These are phyloP conservation scores for Epiblema foenella DNA, from an alignment of 2,888 invertebrate species.

Conservation along the genomic window DNA sequence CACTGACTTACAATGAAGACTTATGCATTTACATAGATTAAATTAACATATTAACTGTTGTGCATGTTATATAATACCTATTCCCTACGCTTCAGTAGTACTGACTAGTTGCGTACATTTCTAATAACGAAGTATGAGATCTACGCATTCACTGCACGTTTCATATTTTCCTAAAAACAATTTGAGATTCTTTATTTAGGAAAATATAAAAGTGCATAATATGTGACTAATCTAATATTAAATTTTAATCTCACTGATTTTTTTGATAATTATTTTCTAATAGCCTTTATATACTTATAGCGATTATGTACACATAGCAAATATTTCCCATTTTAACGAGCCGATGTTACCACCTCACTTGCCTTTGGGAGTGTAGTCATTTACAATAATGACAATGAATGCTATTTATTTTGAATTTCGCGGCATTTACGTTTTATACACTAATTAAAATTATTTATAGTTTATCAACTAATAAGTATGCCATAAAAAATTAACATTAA, in stretches of 20 bases:
- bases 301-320: constrained; percentile 76
- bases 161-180: constrained; percentile 59
- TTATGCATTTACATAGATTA: constrained; percentile 55
- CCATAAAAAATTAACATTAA: constrained; percentile 59
- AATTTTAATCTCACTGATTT: constrained; percentile 83
- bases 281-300: constrained; percentile 75
- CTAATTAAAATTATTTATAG: constrained; percentile 33
- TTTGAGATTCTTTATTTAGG: constrained; percentile 68
- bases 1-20: constrained; percentile 56
- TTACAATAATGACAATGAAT: constrained; percentile 37
- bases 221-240: constrained; percentile 70
- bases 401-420: constrained; percentile 31
- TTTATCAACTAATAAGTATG: constrained; percentile 53
- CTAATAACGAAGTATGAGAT: constrained; percentile 65
- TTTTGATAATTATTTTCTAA: constrained; percentile 74
- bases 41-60: constrained; percentile 66
- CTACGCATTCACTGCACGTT: constrained; percentile 62
- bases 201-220: constrained; percentile 69
- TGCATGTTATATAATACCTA: constrained; percentile 71
- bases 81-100: constrained; percentile 64
- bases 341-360: constrained; percentile 22
- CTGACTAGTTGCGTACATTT: constrained; percentile 66
- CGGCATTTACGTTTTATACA: constrained; percentile 22
- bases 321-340: constrained; percentile 55
- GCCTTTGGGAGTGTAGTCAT: constrained; percentile 27